phyloP scores from a whole-genome alignment of 2,888 invertebrate genomes.

The Phasia obesa region DNA sequence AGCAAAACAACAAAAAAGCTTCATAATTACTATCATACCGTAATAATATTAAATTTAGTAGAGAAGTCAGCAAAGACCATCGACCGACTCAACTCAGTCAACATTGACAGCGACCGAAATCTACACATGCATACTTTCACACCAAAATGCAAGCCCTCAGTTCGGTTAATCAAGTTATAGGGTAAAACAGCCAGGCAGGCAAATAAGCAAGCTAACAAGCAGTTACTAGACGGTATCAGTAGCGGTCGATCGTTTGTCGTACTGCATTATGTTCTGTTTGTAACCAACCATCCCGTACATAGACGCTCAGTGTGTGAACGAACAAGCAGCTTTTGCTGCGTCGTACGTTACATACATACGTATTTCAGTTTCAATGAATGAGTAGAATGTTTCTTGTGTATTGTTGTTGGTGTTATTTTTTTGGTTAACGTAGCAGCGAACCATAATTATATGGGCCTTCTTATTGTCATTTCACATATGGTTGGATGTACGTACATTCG shows the following conservation, averaged over 20 bases:
- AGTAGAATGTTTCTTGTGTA: slow-evolving; percentile 28
- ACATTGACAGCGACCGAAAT: slow-evolving; percentile 51
- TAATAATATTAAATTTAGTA: slow-evolving; percentile 54
- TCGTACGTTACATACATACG: neutral
- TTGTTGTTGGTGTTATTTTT: slow-evolving; percentile 20
- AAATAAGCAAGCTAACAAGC: slow-evolving; percentile 2
- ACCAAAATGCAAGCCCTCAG: neutral
- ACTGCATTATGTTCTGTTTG: slow-evolving; percentile 35
- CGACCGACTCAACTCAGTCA: too few species aligned
- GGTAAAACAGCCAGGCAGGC: too few species aligned
- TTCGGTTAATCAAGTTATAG: too few species aligned
- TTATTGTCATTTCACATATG: slow-evolving; percentile 58
- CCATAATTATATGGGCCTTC: slow-evolving; percentile 68
- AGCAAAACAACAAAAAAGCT: slow-evolving; percentile 47
- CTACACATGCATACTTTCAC: neutral
- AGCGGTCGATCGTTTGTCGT: slow-evolving; percentile 57
- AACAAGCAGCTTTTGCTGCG: slow-evolving; percentile 50
- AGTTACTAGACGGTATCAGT: slow-evolving; percentile 52
- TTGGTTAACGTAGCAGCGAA: slow-evolving; percentile 52
- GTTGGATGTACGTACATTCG: too few species aligned
- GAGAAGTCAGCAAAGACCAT: slow-evolving; percentile 42
- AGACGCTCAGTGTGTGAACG: slow-evolving; percentile 20
- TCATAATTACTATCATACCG: slow-evolving; percentile 67
- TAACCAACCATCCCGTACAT: slow-evolving; percentile 46
- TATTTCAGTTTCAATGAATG: slow-evolving; percentile 51